Evolutionary conservation across 1,140 invertebrate species (phyloP).

Genomic region (Cotesia vestalis): DNA sequence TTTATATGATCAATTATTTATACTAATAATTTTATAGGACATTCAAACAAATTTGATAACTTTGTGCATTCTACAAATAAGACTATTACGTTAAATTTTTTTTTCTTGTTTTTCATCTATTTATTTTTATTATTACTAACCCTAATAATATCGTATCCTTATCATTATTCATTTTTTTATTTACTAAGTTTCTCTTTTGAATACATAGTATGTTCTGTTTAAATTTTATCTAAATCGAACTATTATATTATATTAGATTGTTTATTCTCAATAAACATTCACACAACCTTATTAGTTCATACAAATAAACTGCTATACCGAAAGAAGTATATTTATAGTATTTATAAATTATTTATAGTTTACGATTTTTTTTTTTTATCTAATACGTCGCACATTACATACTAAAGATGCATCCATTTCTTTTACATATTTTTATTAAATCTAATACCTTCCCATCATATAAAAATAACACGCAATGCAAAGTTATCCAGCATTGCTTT

Average conservation of each 20-base stretch:
- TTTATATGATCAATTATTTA: slow-evolving; percentile 10
- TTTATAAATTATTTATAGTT: background rate
- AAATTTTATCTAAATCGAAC: slow-evolving; percentile 27
- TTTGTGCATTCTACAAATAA: slow-evolving; percentile 31
- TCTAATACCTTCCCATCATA: slow-evolving; percentile 44
- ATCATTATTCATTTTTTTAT: background rate
- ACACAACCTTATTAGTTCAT: slow-evolving; percentile 56
- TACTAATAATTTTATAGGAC: background rate
- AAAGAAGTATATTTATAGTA: slow-evolving; percentile 7
- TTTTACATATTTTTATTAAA: slow-evolving; percentile 22
- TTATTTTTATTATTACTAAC: background rate
- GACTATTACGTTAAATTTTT: slow-evolving; percentile 1
- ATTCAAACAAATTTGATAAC: background rate
- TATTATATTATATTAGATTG: slow-evolving; percentile 24
- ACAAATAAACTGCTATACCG: slow-evolving; percentile 38
- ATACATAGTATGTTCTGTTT: slow-evolving; percentile 15
- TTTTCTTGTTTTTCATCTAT: background rate
- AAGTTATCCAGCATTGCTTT: slow-evolving; percentile 65
- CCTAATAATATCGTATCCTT: slow-evolving; percentile 37
- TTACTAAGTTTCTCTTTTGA: slow-evolving; percentile 31
- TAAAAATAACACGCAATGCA: slow-evolving; percentile 66
- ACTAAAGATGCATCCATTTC: slow-evolving; percentile 2
- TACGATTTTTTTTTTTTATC: background rate
- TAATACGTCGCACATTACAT: slow-evolving; percentile 12
- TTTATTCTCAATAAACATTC: slow-evolving; percentile 37